Evolutionary conservation across 1,140 invertebrate genomes (phyloP).

Genomic region (Nomia melanderi): DNA sequence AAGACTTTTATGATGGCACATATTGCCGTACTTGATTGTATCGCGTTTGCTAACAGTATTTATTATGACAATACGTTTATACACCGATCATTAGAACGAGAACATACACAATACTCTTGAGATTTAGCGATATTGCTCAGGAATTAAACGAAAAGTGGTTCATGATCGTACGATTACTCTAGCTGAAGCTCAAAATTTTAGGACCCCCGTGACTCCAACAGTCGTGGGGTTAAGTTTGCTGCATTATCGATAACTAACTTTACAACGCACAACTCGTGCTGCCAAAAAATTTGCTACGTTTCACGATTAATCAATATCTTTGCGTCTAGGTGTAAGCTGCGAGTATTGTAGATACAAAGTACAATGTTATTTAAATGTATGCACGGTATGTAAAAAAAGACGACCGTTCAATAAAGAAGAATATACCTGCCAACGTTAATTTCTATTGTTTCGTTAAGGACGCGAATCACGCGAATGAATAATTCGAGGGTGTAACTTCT

Average conservation of each 20-base stretch:
- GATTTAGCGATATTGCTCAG: conserved; percentile 33
- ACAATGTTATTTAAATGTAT: conserved; percentile 69
- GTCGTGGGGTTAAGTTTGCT: conserved; percentile 3
- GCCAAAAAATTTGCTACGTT: conserved; percentile 63
- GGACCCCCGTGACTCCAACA: not conserved
- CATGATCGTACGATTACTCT: not conserved
- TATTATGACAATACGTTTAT: conserved; percentile 58
- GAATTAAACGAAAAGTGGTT: conserved; percentile 25
- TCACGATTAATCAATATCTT: conserved; percentile 34
- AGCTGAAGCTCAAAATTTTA: conserved; percentile 9
- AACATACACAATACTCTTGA: conserved; percentile 35
- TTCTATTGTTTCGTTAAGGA: not conserved
- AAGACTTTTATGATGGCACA: conserved; percentile 15
- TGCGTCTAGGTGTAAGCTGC: conserved; percentile 43
- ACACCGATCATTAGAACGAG: conserved; percentile 6
- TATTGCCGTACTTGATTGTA: conserved; percentile 44
- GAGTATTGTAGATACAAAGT: conserved; percentile 67
- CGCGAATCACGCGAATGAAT: not conserved
- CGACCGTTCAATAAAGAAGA: conserved; percentile 60
- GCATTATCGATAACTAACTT: conserved; percentile 6
- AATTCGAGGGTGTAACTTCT: not conserved
- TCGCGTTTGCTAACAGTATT: conserved; percentile 57
- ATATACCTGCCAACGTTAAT: conserved; percentile 24
- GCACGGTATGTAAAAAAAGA: conserved; percentile 52
- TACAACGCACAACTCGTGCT: conserved; percentile 65